A percentile compares a stretch with the other conserved stretches of the same genome.
phyloP scores from a whole-genome alignment of 2,113 vertebrate genomes.

The Eulacestoma nigropectus region DNA sequence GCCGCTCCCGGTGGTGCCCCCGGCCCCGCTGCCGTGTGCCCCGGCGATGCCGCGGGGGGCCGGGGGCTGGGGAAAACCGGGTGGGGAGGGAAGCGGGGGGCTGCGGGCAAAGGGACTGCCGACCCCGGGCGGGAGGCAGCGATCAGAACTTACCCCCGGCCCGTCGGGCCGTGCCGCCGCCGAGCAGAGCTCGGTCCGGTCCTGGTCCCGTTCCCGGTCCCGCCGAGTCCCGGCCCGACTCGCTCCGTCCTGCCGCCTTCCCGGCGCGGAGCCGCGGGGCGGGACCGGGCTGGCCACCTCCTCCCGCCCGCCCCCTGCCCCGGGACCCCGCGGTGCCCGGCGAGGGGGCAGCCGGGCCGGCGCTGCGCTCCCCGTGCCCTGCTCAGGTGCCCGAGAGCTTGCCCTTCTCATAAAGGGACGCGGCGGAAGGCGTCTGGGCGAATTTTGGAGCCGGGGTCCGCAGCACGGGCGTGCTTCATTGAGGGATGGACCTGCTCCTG shows the following conservation, averaged over 20 bases:
- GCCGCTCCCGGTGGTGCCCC: background rate
- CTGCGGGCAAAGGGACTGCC: background rate
- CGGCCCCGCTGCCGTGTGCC: background rate
- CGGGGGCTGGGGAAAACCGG: background rate
- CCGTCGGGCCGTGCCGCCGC: background rate
- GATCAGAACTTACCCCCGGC: background rate
- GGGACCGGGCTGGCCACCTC: background rate
- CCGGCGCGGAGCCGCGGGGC: background rate
- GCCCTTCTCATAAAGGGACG: background rate
- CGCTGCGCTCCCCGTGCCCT: background rate
- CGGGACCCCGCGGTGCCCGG: background rate
- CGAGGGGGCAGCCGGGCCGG: no score
- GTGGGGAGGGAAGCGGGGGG: background rate
- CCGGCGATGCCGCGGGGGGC: background rate
- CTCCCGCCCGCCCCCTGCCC: background rate
- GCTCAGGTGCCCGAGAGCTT: rapidly evolving
- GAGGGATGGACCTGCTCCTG: background rate
- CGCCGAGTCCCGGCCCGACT: background rate
- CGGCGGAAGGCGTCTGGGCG: background rate
- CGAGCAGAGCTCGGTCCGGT: background rate
- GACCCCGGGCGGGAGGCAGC: background rate
- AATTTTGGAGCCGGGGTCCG: background rate
- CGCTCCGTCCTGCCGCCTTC: background rate
- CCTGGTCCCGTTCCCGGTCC: background rate
- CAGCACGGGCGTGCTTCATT: background rate